Evolutionary conservation across 2,888 invertebrate genomes (phyloP).

Genomic region (Cheilosia variabilis): DNA sequence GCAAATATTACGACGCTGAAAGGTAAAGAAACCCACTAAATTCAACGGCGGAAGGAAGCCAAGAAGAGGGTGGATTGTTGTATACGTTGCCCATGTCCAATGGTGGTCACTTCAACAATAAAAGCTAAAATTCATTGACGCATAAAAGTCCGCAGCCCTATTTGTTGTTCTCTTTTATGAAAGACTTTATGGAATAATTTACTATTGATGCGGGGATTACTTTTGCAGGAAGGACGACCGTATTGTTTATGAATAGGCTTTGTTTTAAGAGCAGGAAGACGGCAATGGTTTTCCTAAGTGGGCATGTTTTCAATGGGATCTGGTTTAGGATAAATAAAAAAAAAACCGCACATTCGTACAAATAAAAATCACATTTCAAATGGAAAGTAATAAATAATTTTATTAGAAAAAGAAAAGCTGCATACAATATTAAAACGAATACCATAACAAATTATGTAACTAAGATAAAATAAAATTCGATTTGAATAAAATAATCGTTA

Average conservation of each 20-base stretch:
- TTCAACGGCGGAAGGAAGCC: too few species aligned
- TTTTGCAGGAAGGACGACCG: neutral
- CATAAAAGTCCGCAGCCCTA: conserved; percentile 4
- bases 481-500: conserved; percentile 2
- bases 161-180: conserved; percentile 1
- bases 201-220: conserved; percentile 12
- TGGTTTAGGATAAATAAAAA: conserved; percentile 78
- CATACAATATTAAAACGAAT: conserved; percentile 20
- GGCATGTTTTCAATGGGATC: conserved; percentile 77
- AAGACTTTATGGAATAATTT: conserved; percentile 37
- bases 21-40: too few species aligned
- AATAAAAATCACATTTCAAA: conserved; percentile 38
- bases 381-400: conserved; percentile 50
- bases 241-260: conserved; percentile 7
- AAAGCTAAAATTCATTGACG: neutral
- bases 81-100: neutral
- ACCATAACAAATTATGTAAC: conserved; percentile 13
- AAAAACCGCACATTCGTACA: conserved; percentile 3
- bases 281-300: neutral
- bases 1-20: too few species aligned
- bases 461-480: neutral
- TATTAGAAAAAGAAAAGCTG: conserved; percentile 54
- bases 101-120: conserved; percentile 8
- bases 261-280: conserved; percentile 1
- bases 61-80: too few species aligned